phyloP scores from a whole-genome alignment of 2,113 vertebrate species.

The Centropus bengalensis region DNA sequence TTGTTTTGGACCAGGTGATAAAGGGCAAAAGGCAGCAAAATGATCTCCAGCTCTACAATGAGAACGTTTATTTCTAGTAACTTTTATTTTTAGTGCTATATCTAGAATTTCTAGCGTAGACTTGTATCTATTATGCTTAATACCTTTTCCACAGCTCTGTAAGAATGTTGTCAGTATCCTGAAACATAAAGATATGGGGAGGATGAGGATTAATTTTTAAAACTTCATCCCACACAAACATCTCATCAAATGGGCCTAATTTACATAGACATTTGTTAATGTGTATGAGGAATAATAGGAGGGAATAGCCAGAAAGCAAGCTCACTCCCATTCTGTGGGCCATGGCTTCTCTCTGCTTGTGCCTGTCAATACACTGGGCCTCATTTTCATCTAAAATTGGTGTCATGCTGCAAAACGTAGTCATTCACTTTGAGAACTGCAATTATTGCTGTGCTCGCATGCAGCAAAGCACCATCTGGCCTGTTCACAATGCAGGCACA shows the following conservation, averaged over 20 bases:
- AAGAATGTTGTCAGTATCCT: not conserved
- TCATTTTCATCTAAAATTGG: constrained; percentile 65
- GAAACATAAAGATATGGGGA: not conserved
- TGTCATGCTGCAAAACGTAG: constrained; percentile 67
- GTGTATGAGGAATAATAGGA: constrained; percentile 27
- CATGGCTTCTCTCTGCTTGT: constrained; percentile 5
- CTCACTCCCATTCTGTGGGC: constrained; percentile 42
- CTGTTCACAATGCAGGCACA: constrained; percentile 45
- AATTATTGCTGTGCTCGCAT: constrained; percentile 66
- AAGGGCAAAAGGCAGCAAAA: not conserved
- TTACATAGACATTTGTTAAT: constrained; percentile 36
- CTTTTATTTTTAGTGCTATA: not conserved
- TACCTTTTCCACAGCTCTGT: not conserved
- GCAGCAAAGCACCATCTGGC: constrained; percentile 63
- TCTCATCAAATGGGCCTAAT: not conserved
- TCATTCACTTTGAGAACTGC: constrained; percentile 47
- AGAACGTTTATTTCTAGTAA: not conserved
- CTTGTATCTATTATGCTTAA: not conserved
- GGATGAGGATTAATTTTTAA: not conserved
- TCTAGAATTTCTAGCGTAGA: not conserved
- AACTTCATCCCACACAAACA: not conserved
- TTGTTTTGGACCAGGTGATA: not conserved
- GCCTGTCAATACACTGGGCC: constrained; percentile 45
- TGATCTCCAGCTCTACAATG: not conserved
- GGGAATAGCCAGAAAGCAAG: constrained; percentile 39